Percentiles rank a stretch among this genome's conserved stretches.
phyloP scores from a whole-genome alignment of 1,140 invertebrate species.

The Drosophila littoralis region DNA sequence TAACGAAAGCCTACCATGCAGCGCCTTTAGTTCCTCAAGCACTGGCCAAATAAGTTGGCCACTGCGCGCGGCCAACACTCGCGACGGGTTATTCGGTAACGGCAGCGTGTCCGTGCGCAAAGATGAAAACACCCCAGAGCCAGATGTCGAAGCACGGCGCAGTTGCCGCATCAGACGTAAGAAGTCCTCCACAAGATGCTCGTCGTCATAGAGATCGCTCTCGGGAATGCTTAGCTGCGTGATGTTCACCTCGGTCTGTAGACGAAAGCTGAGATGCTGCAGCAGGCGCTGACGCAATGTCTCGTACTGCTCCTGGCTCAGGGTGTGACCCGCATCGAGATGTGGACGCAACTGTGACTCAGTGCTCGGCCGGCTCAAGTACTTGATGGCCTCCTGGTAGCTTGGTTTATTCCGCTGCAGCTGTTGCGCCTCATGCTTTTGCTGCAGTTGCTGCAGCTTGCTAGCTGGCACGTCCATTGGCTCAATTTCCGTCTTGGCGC shows the following conservation, averaged over 20 bases:
- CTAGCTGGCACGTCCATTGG: slow-evolving; percentile 22
- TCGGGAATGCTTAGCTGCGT: slow-evolving; percentile 78
- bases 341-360: slow-evolving; percentile 41
- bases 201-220: slow-evolving; percentile 74
- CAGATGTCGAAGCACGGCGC: slow-evolving; percentile 13
- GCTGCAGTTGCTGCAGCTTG: slow-evolving; percentile 37
- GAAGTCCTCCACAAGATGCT: slow-evolving; percentile 72
- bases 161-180: slow-evolving; percentile 53
- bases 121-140: background rate
- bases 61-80: slow-evolving; percentile 65
- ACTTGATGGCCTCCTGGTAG: slow-evolving; percentile 59
- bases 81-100: slow-evolving; percentile 61
- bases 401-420: slow-evolving; percentile 16
- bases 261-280: slow-evolving; percentile 51
- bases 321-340: slow-evolving; percentile 17
- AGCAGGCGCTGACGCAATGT: slow-evolving; percentile 45
- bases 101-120: slow-evolving; percentile 47
- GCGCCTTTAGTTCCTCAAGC: slow-evolving; percentile 52
- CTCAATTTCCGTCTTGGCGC: slow-evolving; percentile 9
- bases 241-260: slow-evolving; percentile 73
- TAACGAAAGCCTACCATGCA: slow-evolving; percentile 17
- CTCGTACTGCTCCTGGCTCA: slow-evolving; percentile 26
- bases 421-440: slow-evolving; percentile 32
- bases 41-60: slow-evolving; percentile 66
- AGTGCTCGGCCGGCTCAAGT: slow-evolving; percentile 41